Evolutionary conservation across 2,797 vertebrate genomes (phyloP).

Genomic region (Poeciliopsis infans): DNA sequence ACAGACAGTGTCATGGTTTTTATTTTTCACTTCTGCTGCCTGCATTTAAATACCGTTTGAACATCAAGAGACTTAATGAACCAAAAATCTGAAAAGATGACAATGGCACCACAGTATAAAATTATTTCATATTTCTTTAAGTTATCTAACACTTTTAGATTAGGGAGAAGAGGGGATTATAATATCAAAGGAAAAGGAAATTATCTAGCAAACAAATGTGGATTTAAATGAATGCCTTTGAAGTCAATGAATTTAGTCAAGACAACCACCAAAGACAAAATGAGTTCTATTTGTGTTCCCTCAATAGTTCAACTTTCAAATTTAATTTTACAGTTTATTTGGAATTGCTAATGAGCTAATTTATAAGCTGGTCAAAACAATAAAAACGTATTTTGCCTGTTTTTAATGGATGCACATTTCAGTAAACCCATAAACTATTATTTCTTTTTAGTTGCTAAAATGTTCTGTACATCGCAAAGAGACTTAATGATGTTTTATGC

Average conservation of each 20-base stretch:
- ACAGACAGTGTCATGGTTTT: background rate
- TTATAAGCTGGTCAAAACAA: background rate
- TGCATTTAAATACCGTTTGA: background rate
- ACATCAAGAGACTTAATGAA: background rate
- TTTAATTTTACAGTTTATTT: background rate
- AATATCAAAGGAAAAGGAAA: background rate
- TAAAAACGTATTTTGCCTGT: background rate
- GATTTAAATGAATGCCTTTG: background rate
- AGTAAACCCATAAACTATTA: background rate
- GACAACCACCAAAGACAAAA: background rate
- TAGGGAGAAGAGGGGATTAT: constrained; percentile 1
- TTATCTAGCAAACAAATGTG: background rate
- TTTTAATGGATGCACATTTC: background rate
- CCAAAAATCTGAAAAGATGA: background rate
- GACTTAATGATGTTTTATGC: background rate
- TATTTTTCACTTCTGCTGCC: background rate
- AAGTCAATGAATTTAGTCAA: background rate
- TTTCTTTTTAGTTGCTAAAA: background rate
- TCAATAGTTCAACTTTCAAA: background rate
- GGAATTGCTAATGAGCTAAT: background rate
- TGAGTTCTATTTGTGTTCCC: background rate
- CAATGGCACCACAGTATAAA: background rate
- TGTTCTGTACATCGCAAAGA: background rate
- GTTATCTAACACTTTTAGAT: background rate
- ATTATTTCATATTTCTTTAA: background rate